Base-by-base conservation (phyloP, 2,113 vertebrate genomes). In the Channa argus region DNA sequence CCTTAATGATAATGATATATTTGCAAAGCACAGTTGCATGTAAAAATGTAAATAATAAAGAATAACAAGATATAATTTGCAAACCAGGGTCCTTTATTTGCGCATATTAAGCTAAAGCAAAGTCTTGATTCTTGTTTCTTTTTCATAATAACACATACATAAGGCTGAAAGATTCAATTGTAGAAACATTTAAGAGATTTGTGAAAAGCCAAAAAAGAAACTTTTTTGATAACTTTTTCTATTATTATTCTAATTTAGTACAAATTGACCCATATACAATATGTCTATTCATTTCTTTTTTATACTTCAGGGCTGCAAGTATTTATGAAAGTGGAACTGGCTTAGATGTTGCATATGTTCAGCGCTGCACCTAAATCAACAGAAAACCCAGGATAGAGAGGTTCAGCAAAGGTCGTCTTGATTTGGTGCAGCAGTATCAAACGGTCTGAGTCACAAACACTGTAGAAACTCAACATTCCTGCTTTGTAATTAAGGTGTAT, bases 401-500 rank as follows among this genome's bases (percentile, higher is more conserved):
- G 63, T 60, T 92, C 47, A 3, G 61, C 89, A 63, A 93, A 91
- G 3, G 13, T 70, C 69, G 75, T 80, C 41, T 86, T 66, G 37
- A 80, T 14, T 70, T 77, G 64, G 75, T 90, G 77, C 45, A 92
- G 65, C 59, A 74, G 87, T 0, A n/a, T 82, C 6, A 73, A 41
- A 3, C 79, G 85, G 6, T 64, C 43, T 4, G 88, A 78, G 0
- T 45, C 24, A 15, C 93, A 93, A 0, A 96, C 64, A 34, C 95
- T 93, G 0, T 94, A 97, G 88, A 97, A 97, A 53, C 87, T 86
- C 46, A 97, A 90, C 6, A 55, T 61, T 14, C 96, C 95, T 0
- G 58, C 78, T 39, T 24, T 0, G 9, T 93, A 86, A 43, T 97
- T 85, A 64, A 98, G 81, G 49, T 92, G 90, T 10, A 97, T 15